phyloP scores from a whole-genome alignment of 1,140 invertebrate species.

The Leptinotarsa texana region DNA sequence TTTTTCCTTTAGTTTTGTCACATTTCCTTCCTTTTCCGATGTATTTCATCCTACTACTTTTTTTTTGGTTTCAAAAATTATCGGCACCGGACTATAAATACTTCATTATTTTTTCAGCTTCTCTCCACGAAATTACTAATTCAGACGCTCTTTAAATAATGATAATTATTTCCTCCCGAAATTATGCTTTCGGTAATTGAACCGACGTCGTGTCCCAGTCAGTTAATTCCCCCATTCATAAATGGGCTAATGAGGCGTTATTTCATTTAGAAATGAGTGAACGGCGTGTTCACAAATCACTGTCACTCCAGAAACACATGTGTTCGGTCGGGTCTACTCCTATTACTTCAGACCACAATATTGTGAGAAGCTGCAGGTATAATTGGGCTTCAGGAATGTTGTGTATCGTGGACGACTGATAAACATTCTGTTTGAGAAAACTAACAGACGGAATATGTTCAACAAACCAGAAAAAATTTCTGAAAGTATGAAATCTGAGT shows the following conservation, averaged over 20 bases:
- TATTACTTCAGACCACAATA: conserved; percentile 12
- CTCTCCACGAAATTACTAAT: neutral
- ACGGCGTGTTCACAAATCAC: conserved; percentile 14
- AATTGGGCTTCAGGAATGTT: neutral
- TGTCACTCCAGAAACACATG: conserved; percentile 8
- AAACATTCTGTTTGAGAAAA: neutral
- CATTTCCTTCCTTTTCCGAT: too few species aligned
- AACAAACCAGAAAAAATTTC: too few species aligned
- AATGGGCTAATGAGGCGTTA: conserved; percentile 12
- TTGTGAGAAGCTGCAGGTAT: conserved; percentile 7
- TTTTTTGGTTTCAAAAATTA: too few species aligned
- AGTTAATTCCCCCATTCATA: conserved; percentile 14
- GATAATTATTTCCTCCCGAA: neutral
- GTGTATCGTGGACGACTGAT: neutral
- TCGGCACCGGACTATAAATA: too few species aligned
- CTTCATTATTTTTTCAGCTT: neutral
- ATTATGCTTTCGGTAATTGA: conserved; percentile 14
- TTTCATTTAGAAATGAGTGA: conserved; percentile 18
- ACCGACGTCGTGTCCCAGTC: neutral
- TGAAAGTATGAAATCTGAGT: too few species aligned
- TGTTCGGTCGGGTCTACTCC: conserved; percentile 4
- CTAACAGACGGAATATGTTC: neutral
- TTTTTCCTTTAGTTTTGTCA: too few species aligned
- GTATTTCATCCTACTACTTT: too few species aligned
- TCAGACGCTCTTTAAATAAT: neutral